Evolutionary conservation across 1,140 invertebrate genomes (phyloP).

Genomic region (Dreissena rostriformis): DNA sequence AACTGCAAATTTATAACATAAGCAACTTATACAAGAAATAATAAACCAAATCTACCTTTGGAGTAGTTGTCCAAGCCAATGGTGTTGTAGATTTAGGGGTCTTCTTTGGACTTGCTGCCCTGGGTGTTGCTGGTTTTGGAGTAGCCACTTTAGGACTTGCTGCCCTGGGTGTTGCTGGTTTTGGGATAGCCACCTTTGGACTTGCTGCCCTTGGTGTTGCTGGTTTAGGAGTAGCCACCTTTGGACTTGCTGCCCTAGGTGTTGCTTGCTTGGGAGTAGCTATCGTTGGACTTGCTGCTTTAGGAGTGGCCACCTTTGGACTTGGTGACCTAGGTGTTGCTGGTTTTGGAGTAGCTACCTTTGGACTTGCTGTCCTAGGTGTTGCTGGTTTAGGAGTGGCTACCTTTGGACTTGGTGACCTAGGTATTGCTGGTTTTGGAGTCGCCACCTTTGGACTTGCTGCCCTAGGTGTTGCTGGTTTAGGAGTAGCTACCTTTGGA

Average conservation of each 20-base stretch:
- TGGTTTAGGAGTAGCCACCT: constrained; percentile 10
- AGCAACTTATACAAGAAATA: not conserved
- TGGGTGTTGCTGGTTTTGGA: constrained; percentile 28
- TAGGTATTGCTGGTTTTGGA: constrained; percentile 6
- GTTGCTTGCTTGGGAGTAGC: constrained; percentile 3
- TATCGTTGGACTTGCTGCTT: not conserved
- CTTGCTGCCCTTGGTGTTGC: constrained; percentile 34
- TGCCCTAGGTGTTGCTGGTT: constrained; percentile 19
- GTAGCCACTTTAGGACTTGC: constrained; percentile 1
- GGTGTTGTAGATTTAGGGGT: constrained; percentile 28
- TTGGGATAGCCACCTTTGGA: constrained; percentile 18
- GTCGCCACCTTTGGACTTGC: constrained; percentile 9
- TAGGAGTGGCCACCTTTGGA: constrained; percentile 14
- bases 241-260: constrained; percentile 3
- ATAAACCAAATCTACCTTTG: constrained; percentile 5
- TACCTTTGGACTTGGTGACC: not conserved
- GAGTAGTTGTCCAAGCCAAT: not conserved
- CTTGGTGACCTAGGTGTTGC: constrained; percentile 1
- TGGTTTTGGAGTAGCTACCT: constrained; percentile 1
- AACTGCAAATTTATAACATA: no score
- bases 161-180: constrained; percentile 35
- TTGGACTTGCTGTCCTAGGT: constrained; percentile 17
- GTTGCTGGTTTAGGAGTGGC: constrained; percentile 25
- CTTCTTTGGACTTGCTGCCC: not conserved
- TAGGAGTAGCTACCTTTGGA: not conserved